Evolutionary conservation across 2,113 vertebrate species (phyloP).

Genomic region (Bucco capensis): DNA sequence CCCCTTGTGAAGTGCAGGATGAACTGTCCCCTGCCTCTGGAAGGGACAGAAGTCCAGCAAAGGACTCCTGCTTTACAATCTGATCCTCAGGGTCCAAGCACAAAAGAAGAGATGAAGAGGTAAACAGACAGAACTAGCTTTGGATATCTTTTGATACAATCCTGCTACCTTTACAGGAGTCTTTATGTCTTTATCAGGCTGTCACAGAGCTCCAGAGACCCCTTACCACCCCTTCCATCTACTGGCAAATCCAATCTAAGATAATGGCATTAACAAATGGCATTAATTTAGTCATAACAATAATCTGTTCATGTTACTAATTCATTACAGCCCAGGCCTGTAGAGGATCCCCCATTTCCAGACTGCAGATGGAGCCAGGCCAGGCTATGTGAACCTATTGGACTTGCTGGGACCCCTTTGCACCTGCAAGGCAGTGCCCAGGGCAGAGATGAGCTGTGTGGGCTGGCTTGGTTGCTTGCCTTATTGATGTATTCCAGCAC

Average conservation of each 20-base stretch:
- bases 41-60: neutral
- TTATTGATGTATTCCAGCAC: neutral
- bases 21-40: neutral
- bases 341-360: neutral
- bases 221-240: neutral
- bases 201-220: neutral
- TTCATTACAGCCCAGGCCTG: neutral
- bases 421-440: neutral
- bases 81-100: neutral
- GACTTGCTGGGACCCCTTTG: neutral
- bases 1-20: neutral
- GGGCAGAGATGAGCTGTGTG: neutral
- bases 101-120: neutral
- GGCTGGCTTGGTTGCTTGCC: accelerated
- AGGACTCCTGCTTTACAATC: neutral
- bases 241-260: neutral
- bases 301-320: neutral
- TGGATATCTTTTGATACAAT: neutral
- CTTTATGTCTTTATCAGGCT: neutral
- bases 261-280: neutral
- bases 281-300: neutral
- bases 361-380: neutral
- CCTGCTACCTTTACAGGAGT: neutral
- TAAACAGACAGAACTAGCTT: neutral
- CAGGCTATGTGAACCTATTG: accelerated